phyloP scores from a whole-genome alignment of 2,888 invertebrate genomes.

The Copidosoma aretas region DNA sequence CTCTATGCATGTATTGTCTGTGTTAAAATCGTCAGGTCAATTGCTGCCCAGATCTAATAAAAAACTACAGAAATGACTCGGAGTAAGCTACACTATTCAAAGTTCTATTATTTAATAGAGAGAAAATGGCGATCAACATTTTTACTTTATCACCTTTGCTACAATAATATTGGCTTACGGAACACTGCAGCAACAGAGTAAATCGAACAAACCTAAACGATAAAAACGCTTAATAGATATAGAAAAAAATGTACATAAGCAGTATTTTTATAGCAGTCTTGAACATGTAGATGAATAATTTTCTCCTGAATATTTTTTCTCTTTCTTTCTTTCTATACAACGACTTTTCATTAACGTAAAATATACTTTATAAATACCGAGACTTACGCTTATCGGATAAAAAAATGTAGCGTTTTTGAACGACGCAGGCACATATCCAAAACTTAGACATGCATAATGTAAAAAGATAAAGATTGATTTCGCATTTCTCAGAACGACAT shows the following conservation, averaged over 20 bases:
- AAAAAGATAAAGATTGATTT: not conserved
- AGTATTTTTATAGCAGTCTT: conserved; percentile 44
- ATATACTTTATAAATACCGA: conserved; percentile 35
- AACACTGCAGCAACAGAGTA: conserved; percentile 38
- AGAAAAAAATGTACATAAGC: conserved; percentile 53
- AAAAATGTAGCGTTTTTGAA: conserved; percentile 6
- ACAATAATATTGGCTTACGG: conserved; percentile 29
- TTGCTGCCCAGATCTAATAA: conserved; percentile 25
- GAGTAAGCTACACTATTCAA: conserved; percentile 34
- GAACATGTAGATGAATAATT: not conserved
- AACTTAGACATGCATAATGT: not conserved
- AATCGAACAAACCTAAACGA: conserved; percentile 45
- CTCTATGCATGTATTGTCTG: no score
- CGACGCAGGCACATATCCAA: conserved; percentile 11
- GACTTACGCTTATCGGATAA: conserved; percentile 18
- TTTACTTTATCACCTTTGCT: conserved; percentile 28
- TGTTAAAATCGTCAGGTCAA: no score
- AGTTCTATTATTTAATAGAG: conserved; percentile 28
- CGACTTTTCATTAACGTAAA: conserved; percentile 53
- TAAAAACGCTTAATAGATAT: conserved; percentile 45
- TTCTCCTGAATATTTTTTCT: conserved; percentile 15
- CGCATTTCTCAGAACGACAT: not conserved
- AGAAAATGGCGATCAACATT: conserved; percentile 25
- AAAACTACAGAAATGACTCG: conserved; percentile 38
- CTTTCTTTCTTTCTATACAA: not conserved